phyloP scores from a whole-genome alignment of 2,113 vertebrate genomes.

The Psophia crepitans region DNA sequence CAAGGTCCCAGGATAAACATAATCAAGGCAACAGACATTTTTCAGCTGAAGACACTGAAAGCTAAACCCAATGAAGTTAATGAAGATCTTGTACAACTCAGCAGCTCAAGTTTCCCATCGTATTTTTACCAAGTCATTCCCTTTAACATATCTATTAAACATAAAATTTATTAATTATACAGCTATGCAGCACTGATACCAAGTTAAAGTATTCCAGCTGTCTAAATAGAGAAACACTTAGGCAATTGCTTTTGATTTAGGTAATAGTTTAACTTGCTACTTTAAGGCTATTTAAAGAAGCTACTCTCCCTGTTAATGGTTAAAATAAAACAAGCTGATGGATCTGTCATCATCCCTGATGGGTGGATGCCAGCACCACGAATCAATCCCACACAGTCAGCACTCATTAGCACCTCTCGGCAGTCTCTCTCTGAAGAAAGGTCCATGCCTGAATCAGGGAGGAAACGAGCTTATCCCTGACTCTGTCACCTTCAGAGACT shows the following conservation, averaged over 20 bases:
- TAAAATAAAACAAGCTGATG: neutral
- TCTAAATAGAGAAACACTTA: slow-evolving; percentile 26
- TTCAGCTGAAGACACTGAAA: neutral
- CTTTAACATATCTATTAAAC: neutral
- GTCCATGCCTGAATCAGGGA: neutral
- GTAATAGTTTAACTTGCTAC: slow-evolving; percentile 34
- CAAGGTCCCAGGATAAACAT: neutral
- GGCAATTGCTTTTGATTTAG: slow-evolving; percentile 30
- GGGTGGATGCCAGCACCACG: neutral
- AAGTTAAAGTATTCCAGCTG: slow-evolving; percentile 33
- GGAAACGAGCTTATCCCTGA: neutral
- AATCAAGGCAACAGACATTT: neutral
- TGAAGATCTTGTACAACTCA: neutral
- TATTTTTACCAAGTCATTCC: neutral
- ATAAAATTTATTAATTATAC: neutral
- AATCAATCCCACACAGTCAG: neutral
- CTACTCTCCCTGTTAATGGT: neutral
- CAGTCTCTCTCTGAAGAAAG: neutral
- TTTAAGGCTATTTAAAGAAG: slow-evolving; percentile 30
- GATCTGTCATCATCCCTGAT: neutral
- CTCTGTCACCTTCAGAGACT: neutral
- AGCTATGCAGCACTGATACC: neutral
- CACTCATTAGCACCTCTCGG: neutral
- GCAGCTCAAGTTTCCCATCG: neutral
- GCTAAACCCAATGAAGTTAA: neutral